A percentile compares a stretch with the other conserved stretches of the same genome.
phyloP scores from a whole-genome alignment of 2,113 vertebrate genomes.

The Corydoras maculifer region DNA sequence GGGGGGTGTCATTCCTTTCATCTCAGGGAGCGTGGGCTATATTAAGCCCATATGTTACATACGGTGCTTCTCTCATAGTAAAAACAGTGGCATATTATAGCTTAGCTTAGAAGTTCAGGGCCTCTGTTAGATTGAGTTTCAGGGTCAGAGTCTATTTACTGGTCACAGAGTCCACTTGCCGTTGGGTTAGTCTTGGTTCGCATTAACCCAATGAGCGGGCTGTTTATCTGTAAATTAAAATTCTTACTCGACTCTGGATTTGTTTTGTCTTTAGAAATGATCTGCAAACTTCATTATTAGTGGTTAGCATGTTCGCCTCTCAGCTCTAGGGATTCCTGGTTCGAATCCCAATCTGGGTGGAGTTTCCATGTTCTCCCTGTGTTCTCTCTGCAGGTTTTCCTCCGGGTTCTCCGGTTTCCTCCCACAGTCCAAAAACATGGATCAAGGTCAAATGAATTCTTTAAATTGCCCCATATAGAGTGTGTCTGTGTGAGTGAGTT shows the following conservation, averaged over 20 bases:
- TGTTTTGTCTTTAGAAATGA: background rate
- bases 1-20: slow-evolving; percentile 53
- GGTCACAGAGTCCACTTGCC: slow-evolving; percentile 45
- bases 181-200: slow-evolving; percentile 47
- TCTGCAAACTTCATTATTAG: too few species aligned
- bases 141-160: slow-evolving; percentile 64
- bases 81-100: slow-evolving; percentile 58
- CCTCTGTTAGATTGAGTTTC: slow-evolving; percentile 52
- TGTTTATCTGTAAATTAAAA: background rate
- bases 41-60: slow-evolving; percentile 61
- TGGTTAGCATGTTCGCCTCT: too few species aligned
- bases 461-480: too few species aligned
- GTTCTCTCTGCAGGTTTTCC: too few species aligned
- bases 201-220: slow-evolving; percentile 60
- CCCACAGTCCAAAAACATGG: too few species aligned
- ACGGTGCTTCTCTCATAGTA: slow-evolving; percentile 50
- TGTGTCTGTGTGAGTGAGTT: too few species aligned
- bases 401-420: too few species aligned
- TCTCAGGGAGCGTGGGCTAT: slow-evolving; percentile 44
- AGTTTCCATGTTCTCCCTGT: too few species aligned
- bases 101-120: slow-evolving; percentile 36
- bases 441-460: too few species aligned
- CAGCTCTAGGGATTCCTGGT: too few species aligned
- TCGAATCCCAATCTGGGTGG: too few species aligned
- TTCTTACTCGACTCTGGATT: too few species aligned